Evolutionary conservation across 1,140 invertebrate species (phyloP).

Genomic region (Lycorma delicatula): DNA sequence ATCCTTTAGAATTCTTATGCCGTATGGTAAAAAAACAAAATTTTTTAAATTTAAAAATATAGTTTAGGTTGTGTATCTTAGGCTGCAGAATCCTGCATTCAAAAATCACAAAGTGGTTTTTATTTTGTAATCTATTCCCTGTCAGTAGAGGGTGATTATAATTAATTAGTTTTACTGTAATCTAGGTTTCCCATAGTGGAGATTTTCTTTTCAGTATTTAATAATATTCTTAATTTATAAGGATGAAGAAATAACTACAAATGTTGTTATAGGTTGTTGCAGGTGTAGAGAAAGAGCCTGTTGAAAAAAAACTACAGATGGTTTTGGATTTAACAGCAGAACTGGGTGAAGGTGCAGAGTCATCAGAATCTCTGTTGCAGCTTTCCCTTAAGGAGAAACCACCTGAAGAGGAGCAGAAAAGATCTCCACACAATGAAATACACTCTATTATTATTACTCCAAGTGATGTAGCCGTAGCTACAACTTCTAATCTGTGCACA

Average conservation of each 20-base stretch:
- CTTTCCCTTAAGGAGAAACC: background rate
- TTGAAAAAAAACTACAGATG: constrained; percentile 16
- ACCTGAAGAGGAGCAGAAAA: background rate
- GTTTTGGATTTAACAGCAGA: constrained; percentile 27
- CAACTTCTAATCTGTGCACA: background rate
- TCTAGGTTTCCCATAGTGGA: background rate
- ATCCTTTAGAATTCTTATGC: no score
- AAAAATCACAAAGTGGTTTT: no score
- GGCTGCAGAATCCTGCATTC: no score
- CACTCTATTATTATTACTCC: no score
- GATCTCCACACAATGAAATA: no score
- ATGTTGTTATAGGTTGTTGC: constrained; percentile 23
- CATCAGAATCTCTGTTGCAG: background rate
- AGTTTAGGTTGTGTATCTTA: no score
- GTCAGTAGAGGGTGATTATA: background rate
- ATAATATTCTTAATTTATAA: background rate
- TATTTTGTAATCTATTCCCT: background rate
- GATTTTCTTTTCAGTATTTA: background rate
- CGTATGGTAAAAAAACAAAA: no score
- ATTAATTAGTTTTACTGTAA: background rate
- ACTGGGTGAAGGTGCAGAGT: constrained; percentile 17
- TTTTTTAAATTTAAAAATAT: no score
- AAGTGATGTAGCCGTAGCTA: background rate
- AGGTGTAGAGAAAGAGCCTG: constrained; percentile 20
- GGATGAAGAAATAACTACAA: background rate